Evolutionary conservation across 2,888 invertebrate genomes (phyloP), one percentile per base, ranked within the genome.

Genomic region (Argyresthia albistria): DNA sequence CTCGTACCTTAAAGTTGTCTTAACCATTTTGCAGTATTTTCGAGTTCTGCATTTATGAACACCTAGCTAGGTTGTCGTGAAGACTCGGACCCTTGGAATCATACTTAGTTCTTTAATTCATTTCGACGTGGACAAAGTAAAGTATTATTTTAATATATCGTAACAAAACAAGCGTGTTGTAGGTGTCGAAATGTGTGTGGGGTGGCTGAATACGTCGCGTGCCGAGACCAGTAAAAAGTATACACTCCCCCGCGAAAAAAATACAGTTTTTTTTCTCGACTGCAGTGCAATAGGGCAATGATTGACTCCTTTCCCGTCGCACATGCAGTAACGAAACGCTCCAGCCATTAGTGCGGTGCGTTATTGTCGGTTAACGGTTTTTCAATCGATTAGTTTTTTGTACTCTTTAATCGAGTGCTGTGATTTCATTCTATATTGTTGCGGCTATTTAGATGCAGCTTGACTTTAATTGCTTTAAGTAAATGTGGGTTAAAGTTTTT

Each of bases 301-400:
- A 11, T 12, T 42, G 9, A 46, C 16, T 46, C 14, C 6, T 25
- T 25, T 25, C 25, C 25, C 25, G 25, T 25, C 25, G 45, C 8
- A 42, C 42, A 12, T 46, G 46, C 37, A 51, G 53, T 55, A 48
- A 52, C 50, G 52, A 50, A 48, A 42, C 46, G 48, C 45, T 52
- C 52, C 3, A 25, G 25, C 25, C 52, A 49, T 42, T 53, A 51
- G 50, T 35, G 39, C 39, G 52, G 56, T 53, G 55, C 50, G 50
- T 53, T 35, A 37, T 25, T 25, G 25, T 25, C 49, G 52, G 52
- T 54, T 54, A 59, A 59, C 58, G 55, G 58, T 59, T 57, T 55
- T 53, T 52, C 43, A 43, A 58, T 58, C 56, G 57, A 58, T 57
- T 53, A 49, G 12, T 56, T 55, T 50, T 53, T 53, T 37, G 39